These are phyloP conservation scores for Dasysyrphus albostriatus DNA, from an alignment of 2,888 invertebrate species.

Conservation along the genomic window DNA sequence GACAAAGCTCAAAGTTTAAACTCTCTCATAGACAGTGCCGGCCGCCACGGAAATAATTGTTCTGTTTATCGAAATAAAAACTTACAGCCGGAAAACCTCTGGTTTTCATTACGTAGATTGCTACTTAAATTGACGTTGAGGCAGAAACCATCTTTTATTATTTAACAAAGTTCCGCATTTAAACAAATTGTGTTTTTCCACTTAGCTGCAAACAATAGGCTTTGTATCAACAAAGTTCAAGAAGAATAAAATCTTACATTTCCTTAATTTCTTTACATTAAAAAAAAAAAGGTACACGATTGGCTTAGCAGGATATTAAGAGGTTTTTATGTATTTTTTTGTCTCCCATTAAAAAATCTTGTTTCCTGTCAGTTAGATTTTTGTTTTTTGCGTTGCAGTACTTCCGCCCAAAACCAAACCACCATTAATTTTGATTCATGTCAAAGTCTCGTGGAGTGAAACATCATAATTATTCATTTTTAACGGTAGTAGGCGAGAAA, in stretches of 20 bases:
- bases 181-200: not conserved
- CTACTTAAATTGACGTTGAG: not conserved
- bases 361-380: conserved; percentile 17
- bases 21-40: not conserved
- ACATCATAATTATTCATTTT: conserved; percentile 11
- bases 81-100: conserved; percentile 4
- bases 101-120: conserved; percentile 1
- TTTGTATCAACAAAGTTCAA: not conserved
- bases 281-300: not conserved
- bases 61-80: conserved; percentile 4
- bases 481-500: not conserved
- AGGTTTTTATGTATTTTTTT: not conserved
- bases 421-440: conserved; percentile 4
- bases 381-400: not conserved
- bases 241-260: conserved; percentile 3
- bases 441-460: not conserved
- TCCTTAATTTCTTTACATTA: not conserved
- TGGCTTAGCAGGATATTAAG: not conserved
- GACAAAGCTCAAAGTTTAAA: not conserved
- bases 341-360: not conserved
- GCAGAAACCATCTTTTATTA: not conserved
- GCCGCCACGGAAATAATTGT: not conserved
- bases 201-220: not conserved
- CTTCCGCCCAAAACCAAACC: not conserved
- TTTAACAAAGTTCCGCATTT: conserved; percentile 5